phyloP scores from a whole-genome alignment of 2,113 vertebrate genomes.

The Tupaia chinensis region DNA sequence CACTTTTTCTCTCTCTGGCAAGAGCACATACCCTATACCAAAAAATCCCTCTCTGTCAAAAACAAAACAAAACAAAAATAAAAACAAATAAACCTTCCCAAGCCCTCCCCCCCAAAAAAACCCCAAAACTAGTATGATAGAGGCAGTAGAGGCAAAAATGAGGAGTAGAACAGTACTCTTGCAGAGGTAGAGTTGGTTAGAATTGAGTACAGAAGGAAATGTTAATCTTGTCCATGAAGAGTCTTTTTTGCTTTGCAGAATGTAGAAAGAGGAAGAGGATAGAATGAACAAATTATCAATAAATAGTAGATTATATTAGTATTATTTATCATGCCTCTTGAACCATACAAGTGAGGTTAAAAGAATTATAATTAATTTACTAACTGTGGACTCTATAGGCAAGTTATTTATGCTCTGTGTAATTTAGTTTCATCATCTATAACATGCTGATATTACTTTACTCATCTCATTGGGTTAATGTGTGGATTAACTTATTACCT shows the following conservation, averaged over 20 bases:
- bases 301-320: neutral
- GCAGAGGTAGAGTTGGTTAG: neutral
- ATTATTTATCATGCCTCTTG: neutral
- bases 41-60: too few relatives aligned
- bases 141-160: neutral
- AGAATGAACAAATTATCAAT: neutral
- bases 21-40: too few relatives aligned
- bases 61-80: too few relatives aligned
- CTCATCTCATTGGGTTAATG: neutral
- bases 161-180: neutral
- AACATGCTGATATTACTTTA: neutral
- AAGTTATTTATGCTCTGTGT: neutral
- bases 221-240: neutral
- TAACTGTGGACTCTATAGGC: neutral
- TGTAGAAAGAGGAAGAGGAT: neutral
- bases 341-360: neutral
- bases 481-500: conserved; percentile 11
- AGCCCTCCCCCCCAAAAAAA: too few relatives aligned
- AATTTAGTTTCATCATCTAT: neutral
- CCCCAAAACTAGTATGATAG: neutral
- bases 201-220: neutral
- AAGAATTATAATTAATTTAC: neutral
- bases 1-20: too few relatives aligned
- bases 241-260: neutral
- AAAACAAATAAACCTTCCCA: too few relatives aligned